Evolutionary conservation across 2,888 invertebrate genomes (phyloP).

Genomic region (Mechanitis mazaeus): DNA sequence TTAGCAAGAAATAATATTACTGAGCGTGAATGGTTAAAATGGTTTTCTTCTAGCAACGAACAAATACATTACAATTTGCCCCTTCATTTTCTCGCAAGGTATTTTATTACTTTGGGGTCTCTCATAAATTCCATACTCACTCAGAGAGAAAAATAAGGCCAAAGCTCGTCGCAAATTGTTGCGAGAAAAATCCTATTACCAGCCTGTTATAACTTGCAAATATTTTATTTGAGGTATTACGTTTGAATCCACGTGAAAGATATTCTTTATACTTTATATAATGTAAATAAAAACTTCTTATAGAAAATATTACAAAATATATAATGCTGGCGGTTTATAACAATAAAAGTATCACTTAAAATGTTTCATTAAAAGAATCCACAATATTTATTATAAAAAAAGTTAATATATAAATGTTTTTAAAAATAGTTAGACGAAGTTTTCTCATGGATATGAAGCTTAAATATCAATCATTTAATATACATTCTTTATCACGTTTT

Average conservation of each 20-base stretch:
- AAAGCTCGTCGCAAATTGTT: conserved; percentile 60
- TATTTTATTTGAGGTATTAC: conserved; percentile 19
- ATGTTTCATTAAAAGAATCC: too few relatives aligned
- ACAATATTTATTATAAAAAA: too few relatives aligned
- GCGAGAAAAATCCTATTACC: conserved; percentile 65
- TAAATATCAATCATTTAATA: conserved; percentile 9
- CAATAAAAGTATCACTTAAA: too few relatives aligned
- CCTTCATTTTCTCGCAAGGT: conserved; percentile 75
- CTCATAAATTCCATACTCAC: conserved; percentile 73
- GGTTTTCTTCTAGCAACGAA: conserved; percentile 66
- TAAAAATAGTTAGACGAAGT: too few relatives aligned
- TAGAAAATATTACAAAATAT: too few relatives aligned
- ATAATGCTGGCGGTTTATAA: too few relatives aligned
- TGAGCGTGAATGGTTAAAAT: conserved; percentile 62
- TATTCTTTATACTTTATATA: too few relatives aligned
- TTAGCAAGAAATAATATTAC: conserved; percentile 47
- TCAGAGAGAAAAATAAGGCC: conserved; percentile 73
- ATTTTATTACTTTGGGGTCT: conserved; percentile 74
- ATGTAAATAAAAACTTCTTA: too few relatives aligned
- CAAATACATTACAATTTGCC: conserved; percentile 75
- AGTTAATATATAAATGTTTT: too few relatives aligned
- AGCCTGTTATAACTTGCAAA: conserved; percentile 44
- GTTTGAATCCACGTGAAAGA: conserved; percentile 16
- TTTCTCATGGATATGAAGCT: neutral
- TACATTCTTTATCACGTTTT: neutral